Evolutionary conservation across 2,888 invertebrate species (phyloP).

Genomic region (Tyria jacobaeae): DNA sequence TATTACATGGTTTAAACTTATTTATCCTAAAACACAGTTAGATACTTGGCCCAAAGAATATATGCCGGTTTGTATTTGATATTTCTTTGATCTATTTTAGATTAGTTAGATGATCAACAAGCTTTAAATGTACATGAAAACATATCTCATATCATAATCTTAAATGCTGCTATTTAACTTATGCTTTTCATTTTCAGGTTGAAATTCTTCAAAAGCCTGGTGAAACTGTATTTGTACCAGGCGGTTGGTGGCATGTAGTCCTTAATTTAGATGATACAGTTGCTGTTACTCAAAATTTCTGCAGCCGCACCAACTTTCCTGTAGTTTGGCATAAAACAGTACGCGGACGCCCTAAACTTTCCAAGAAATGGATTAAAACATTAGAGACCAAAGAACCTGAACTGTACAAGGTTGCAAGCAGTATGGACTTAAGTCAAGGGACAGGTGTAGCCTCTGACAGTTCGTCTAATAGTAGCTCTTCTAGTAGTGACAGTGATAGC

Average conservation of each 20-base stretch:
- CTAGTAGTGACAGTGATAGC: slow-evolving; percentile 88
- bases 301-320: slow-evolving; percentile 97
- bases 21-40: slow-evolving; percentile 97
- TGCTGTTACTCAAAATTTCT: slow-evolving; percentile 99
- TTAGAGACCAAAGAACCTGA: slow-evolving; percentile 91
- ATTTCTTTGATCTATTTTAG: too few relatives aligned
- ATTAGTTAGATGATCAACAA: too few relatives aligned
- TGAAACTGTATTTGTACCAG: slow-evolving; percentile 99
- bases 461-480: slow-evolving; percentile 95
- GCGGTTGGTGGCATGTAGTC: slow-evolving; percentile 99
- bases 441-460: slow-evolving; percentile 98
- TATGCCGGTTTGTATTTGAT: slow-evolving; percentile 89
- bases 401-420: slow-evolving; percentile 92
- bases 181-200: slow-evolving; percentile 81
- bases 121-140: too few relatives aligned
- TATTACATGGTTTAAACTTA: slow-evolving; percentile 98
- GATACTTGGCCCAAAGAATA: slow-evolving; percentile 96
- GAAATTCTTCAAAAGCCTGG: slow-evolving; percentile 98
- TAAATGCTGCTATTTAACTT: too few relatives aligned
- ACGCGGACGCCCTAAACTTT: slow-evolving; percentile 97
- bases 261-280: slow-evolving; percentile 98
- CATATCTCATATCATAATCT: too few relatives aligned
- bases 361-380: slow-evolving; percentile 95
- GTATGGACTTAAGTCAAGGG: slow-evolving; percentile 93
- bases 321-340: slow-evolving; percentile 99